Evolutionary conservation across 2,797 vertebrate genomes (phyloP).

Genomic region (Halcyon smyrnensis): DNA sequence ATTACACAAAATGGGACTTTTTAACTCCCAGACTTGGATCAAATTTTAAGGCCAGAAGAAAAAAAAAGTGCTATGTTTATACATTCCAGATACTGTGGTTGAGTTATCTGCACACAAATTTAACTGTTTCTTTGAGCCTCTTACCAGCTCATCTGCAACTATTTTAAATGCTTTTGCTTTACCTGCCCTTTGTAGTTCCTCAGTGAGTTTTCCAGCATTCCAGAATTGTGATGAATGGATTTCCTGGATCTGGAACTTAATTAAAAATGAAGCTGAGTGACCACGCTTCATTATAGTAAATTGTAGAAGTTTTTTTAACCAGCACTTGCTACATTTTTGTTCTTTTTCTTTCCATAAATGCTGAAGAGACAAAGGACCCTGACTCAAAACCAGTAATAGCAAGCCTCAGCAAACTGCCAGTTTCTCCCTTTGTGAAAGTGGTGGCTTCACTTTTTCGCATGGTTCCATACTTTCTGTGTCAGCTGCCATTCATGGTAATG

Average conservation of each 20-base stretch:
- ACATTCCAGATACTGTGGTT: constrained; percentile 78
- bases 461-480: background rate
- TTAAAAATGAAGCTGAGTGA: constrained; percentile 48
- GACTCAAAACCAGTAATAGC: background rate
- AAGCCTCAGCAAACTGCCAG: background rate
- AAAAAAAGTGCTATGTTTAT: constrained; percentile 76
- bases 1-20: constrained; percentile 88
- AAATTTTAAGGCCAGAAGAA: constrained; percentile 79
- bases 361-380: background rate
- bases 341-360: background rate
- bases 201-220: constrained; percentile 49
- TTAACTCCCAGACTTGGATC: constrained; percentile 85
- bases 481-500: background rate
- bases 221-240: constrained; percentile 59
- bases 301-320: background rate
- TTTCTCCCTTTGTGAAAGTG: background rate
- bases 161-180: constrained; percentile 71
- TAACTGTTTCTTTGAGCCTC: constrained; percentile 75
- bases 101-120: constrained; percentile 75
- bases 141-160: constrained; percentile 70
- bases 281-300: background rate
- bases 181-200: constrained; percentile 69
- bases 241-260: constrained; percentile 57
- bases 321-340: background rate
- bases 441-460: background rate